Conservation (phyloP, 1,140 invertebrate species). For the Brachionus koreanus region DNA sequence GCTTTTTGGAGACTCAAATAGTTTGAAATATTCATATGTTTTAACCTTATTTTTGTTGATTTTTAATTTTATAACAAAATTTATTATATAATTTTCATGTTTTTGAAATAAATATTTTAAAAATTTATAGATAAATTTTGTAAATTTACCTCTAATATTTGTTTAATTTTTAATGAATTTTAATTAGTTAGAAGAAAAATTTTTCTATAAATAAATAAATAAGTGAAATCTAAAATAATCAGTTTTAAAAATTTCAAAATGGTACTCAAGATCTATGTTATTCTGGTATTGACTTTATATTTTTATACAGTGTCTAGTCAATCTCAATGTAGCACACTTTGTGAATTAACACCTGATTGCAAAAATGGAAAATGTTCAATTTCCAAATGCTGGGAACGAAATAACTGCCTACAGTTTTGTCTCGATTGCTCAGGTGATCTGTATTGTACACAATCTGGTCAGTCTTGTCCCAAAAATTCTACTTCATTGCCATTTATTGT, state of each 20-base stretch:
- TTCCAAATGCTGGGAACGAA: not conserved
- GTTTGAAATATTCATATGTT: not conserved
- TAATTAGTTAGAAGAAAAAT: not conserved
- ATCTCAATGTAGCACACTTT: not conserved
- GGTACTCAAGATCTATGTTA: not conserved
- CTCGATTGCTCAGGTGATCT: not conserved
- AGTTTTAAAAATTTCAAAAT: not conserved
- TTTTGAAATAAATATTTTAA: not conserved
- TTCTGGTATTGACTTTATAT: not conserved
- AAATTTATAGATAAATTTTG: not conserved
- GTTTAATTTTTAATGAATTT: not conserved
- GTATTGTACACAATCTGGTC: not conserved
- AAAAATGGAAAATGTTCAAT: constrained; percentile 9
- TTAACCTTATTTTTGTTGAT: not conserved
- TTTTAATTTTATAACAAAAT: not conserved
- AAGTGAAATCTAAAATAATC: not conserved
- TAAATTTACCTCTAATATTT: not conserved
- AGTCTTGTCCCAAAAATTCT: not conserved
- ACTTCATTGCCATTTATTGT: not conserved
- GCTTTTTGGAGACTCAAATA: not conserved
- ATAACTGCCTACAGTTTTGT: constrained; percentile 10
- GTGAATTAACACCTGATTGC: not conserved
- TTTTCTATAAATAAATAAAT: not conserved
- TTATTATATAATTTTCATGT: not conserved
- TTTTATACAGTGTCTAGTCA: not conserved